Evolutionary conservation across 2,797 vertebrate species (phyloP).

Genomic region (Pseudochaenichthys georgianus): DNA sequence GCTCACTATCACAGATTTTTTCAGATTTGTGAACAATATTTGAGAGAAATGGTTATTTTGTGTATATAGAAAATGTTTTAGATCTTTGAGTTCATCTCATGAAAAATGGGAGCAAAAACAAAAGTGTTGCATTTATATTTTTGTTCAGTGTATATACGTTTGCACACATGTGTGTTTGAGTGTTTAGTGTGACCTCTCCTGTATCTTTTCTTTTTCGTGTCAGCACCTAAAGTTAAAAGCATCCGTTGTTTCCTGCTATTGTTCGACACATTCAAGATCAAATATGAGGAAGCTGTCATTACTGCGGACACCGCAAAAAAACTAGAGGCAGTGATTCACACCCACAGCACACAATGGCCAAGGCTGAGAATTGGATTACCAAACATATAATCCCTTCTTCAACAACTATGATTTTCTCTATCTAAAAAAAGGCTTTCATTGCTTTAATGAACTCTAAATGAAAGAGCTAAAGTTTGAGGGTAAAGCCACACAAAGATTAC

Average conservation of each 20-base stretch:
- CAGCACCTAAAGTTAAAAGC: slow-evolving; percentile 32
- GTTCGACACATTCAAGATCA: slow-evolving; percentile 68
- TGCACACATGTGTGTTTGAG: slow-evolving; percentile 1
- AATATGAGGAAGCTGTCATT: slow-evolving; percentile 77
- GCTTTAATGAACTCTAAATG: slow-evolving; percentile 33
- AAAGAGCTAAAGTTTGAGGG: slow-evolving; percentile 26
- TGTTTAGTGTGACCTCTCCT: slow-evolving; percentile 23
- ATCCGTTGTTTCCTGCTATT: slow-evolving; percentile 80
- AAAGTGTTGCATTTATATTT: too few relatives aligned
- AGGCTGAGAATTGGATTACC: neutral
- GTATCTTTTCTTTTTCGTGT: slow-evolving; percentile 55
- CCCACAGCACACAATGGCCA: slow-evolving; percentile 12
- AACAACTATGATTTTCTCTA: slow-evolving; percentile 51
- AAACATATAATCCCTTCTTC: slow-evolving; percentile 38
- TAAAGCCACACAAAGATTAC: slow-evolving; percentile 12
- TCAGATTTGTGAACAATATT: too few relatives aligned
- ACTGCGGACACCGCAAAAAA: slow-evolving; percentile 70
- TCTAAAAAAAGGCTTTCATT: slow-evolving; percentile 48
- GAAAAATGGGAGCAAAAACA: too few relatives aligned
- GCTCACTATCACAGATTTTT: too few relatives aligned
- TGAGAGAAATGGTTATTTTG: too few relatives aligned
- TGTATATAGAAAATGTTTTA: too few relatives aligned
- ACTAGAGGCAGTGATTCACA: slow-evolving; percentile 35
- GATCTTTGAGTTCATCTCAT: too few relatives aligned
- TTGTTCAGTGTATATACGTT: too few relatives aligned